phyloP scores from a whole-genome alignment of 2,113 vertebrate species.

The Neolamprologus falcicula region DNA sequence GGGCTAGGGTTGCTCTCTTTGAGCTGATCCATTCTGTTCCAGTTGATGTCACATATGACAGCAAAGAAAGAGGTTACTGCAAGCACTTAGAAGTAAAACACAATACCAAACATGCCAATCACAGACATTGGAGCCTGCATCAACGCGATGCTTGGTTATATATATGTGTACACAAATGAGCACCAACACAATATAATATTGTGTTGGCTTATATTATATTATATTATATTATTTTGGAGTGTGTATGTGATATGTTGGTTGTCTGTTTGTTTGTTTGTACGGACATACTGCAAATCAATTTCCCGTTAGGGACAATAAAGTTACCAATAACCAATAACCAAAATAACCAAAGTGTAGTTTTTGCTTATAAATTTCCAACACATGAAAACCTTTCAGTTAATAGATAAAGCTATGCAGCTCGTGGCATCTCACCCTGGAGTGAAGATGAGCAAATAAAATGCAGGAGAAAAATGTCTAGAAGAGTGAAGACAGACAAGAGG shows the following conservation, averaged over 20 bases:
- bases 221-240: too few relatives aligned
- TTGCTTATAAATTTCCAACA: conserved; percentile 11
- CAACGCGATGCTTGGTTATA: background rate
- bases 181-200: background rate
- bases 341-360: background rate
- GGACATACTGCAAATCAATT: too few relatives aligned
- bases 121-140: background rate
- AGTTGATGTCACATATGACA: background rate
- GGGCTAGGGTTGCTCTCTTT: background rate
- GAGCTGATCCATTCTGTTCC: background rate
- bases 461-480: background rate
- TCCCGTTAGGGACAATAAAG: too few relatives aligned
- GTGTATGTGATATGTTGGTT: too few relatives aligned
- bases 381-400: background rate
- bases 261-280: too few relatives aligned
- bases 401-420: background rate
- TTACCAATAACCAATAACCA: too few relatives aligned
- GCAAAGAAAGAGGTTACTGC: background rate
- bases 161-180: background rate
- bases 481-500: background rate
- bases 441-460: background rate
- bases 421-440: background rate
- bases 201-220: too few relatives aligned
- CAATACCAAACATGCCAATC: background rate
- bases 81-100: background rate